Percentiles rank a stretch among this genome's conserved stretches.
Evolutionary conservation across 1,140 invertebrate species (phyloP).

Genomic region (Zelostemma sp.): DNA sequence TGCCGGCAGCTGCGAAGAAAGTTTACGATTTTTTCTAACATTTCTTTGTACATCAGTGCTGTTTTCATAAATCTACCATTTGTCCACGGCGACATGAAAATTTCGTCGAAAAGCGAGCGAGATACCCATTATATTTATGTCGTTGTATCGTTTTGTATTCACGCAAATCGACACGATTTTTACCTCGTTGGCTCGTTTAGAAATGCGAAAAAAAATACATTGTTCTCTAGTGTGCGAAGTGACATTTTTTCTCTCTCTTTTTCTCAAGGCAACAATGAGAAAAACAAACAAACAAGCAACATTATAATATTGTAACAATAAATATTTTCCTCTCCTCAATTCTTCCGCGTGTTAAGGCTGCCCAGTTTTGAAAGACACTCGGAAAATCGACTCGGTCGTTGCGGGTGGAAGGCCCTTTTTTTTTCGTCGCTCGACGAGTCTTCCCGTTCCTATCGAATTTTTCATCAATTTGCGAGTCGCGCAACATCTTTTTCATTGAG

Average conservation of each 20-base stretch:
- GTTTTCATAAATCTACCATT: constrained; percentile 30
- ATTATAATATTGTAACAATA: constrained; percentile 30
- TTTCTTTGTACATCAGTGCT: constrained; percentile 32
- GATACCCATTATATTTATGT: constrained; percentile 26
- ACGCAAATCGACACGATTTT: constrained; percentile 8
- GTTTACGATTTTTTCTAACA: constrained; percentile 41
- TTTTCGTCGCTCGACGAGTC: not conserved
- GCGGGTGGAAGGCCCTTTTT: not conserved
- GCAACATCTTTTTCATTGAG: not conserved
- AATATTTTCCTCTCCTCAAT: constrained; percentile 26
- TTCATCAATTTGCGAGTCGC: not conserved
- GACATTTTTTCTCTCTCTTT: constrained; percentile 3
- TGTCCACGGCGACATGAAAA: constrained; percentile 31
- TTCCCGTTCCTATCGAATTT: not conserved
- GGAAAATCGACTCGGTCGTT: not conserved
- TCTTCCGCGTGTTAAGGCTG: constrained; percentile 35
- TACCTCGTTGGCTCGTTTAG: constrained; percentile 1
- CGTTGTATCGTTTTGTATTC: constrained; percentile 25
- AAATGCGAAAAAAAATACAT: not conserved
- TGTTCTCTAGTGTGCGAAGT: not conserved
- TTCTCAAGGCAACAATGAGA: constrained; percentile 2
- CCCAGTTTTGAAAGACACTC: constrained; percentile 14
- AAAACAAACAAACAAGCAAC: constrained; percentile 25
- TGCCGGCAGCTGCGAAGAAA: constrained; percentile 21
- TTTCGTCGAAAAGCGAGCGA: constrained; percentile 17